Evolutionary conservation across 2,888 invertebrate genomes (phyloP).

Genomic region (Caenorhabditis doughertyi): DNA sequence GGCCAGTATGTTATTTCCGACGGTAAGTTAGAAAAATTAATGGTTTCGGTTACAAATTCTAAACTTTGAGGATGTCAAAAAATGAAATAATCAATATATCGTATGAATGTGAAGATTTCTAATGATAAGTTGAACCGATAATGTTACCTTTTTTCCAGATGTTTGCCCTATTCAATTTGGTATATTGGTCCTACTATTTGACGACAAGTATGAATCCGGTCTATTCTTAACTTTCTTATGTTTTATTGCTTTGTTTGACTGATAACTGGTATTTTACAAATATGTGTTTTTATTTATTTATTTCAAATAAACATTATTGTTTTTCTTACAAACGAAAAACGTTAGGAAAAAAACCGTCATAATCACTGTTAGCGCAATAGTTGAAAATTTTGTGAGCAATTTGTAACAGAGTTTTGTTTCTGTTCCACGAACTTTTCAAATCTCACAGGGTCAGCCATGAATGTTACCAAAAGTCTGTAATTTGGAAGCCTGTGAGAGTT

Average conservation of each 20-base stretch:
- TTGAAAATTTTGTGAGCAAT: too few relatives aligned
- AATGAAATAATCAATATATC: neutral
- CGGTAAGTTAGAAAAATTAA: neutral
- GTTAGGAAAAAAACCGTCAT: too few relatives aligned
- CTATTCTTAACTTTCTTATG: slow-evolving; percentile 16
- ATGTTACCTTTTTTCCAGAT: slow-evolving; percentile 62
- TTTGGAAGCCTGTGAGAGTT: too few relatives aligned
- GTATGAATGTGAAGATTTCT: too few relatives aligned
- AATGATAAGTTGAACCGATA: too few relatives aligned
- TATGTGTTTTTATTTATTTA: neutral
- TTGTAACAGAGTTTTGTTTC: too few relatives aligned
- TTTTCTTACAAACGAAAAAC: too few relatives aligned
- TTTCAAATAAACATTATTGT: too few relatives aligned
- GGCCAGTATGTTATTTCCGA: slow-evolving; percentile 78
- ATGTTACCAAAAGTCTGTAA: too few relatives aligned
- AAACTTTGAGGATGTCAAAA: neutral
- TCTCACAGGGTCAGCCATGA: too few relatives aligned
- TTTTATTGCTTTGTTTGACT: neutral
- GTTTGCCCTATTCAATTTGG: slow-evolving; percentile 78
- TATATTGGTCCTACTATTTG: slow-evolving; percentile 79
- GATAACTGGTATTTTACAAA: neutral
- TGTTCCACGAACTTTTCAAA: too few relatives aligned
- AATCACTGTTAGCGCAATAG: too few relatives aligned
- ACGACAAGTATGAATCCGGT: slow-evolving; percentile 64
- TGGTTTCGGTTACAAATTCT: neutral